phyloP scores from a whole-genome alignment of 2,113 vertebrate species.

The Nymphicus hollandicus region DNA sequence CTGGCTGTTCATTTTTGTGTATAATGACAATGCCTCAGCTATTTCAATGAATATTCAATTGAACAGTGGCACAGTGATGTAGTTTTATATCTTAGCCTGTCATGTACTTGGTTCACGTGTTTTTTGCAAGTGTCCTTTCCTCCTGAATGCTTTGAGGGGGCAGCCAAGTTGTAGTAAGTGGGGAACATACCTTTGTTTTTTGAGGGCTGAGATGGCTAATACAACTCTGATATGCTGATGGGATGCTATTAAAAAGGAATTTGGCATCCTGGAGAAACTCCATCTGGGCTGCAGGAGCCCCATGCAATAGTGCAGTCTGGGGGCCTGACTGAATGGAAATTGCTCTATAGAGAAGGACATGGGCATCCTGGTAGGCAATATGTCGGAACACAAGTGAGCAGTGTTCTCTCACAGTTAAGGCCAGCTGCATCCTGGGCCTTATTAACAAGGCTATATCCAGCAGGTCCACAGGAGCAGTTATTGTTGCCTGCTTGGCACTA shows the following conservation, averaged over 20 bases:
- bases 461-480: neutral
- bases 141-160: neutral
- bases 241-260: neutral
- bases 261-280: neutral
- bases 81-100: neutral
- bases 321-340: neutral
- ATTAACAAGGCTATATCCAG: neutral
- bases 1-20: neutral
- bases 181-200: neutral
- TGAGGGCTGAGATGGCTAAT: neutral
- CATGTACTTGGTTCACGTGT: neutral
- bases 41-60: neutral
- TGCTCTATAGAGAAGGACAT: neutral
- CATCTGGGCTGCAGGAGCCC: neutral
- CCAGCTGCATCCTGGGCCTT: neutral
- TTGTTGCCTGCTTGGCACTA: neutral
- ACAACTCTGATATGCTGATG: rapidly evolving
- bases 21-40: neutral
- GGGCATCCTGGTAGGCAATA: neutral
- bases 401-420: neutral
- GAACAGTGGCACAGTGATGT: neutral
- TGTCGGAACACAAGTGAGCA: neutral
- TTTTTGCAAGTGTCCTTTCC: neutral
- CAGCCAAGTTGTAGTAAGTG: neutral
- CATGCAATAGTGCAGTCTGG: neutral